Evolutionary conservation across 2,797 vertebrate species (phyloP).

Genomic region (Caiman crocodilus): DNA sequence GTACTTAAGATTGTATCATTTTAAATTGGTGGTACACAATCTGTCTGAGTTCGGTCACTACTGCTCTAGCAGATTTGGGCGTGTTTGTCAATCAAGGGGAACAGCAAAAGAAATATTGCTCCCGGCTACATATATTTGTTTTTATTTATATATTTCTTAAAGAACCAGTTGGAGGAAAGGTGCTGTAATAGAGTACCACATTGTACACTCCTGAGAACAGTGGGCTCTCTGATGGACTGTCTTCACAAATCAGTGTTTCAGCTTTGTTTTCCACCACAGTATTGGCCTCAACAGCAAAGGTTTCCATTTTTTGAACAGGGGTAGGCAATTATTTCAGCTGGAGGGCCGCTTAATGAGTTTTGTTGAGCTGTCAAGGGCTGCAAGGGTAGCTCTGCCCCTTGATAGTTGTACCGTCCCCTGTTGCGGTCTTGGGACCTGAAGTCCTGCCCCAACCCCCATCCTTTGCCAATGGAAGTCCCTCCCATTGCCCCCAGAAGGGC

Average conservation of each 20-base stretch:
- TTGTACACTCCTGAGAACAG: neutral
- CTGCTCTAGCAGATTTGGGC: conserved; percentile 16
- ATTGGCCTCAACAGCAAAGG: neutral
- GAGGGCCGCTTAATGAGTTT: too few species aligned
- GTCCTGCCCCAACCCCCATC: too few species aligned
- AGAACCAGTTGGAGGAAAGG: neutral
- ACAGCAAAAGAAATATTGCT: neutral
- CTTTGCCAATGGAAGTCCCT: too few species aligned
- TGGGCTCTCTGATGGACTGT: neutral
- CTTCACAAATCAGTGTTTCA: accelerated
- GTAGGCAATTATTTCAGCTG: too few species aligned
- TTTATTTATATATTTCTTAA: neutral
- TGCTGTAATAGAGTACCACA: neutral
- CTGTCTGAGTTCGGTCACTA: neutral
- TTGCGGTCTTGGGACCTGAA: too few species aligned
- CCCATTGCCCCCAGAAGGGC: too few species aligned
- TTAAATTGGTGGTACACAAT: too few species aligned
- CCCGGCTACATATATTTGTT: neutral
- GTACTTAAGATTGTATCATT: too few species aligned
- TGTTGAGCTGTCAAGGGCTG: too few species aligned
- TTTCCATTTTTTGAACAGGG: neutral
- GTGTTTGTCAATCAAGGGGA: conserved; percentile 6
- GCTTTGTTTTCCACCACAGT: neutral
- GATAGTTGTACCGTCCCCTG: too few species aligned
- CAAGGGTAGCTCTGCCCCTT: too few species aligned